Evolutionary conservation across 2,113 vertebrate genomes (phyloP).

Genomic region (Xiphorhynchus elegans): DNA sequence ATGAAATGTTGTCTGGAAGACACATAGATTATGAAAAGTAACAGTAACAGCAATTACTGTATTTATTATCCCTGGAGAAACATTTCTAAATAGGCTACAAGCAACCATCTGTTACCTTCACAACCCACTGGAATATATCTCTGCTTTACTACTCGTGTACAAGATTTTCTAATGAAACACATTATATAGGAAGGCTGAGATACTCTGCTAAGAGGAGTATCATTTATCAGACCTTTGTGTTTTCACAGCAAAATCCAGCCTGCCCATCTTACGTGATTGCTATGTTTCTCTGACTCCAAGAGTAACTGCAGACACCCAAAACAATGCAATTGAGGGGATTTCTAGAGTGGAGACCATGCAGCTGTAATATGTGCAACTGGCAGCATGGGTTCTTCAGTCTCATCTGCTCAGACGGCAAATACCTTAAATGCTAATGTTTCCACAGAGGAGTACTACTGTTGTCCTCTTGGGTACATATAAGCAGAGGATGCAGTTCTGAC

Average conservation of each 20-base stretch:
- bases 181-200: background rate
- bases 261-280: background rate
- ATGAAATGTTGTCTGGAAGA: background rate
- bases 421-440: rapidly evolving
- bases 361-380: background rate
- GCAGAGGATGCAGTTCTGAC: background rate
- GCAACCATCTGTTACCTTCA: background rate
- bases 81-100: background rate
- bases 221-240: background rate
- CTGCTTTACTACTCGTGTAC: background rate
- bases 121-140: background rate
- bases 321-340: background rate
- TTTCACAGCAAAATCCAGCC: background rate
- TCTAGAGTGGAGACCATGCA: background rate
- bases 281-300: background rate
- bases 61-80: background rate
- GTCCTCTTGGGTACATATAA: background rate
- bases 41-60: background rate
- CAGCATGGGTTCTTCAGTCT: background rate
- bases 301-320: background rate
- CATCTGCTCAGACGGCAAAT: background rate
- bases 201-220: background rate
- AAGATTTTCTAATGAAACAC: background rate
- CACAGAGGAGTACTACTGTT: background rate
- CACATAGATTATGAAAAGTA: background rate